Evolutionary conservation across 1,140 invertebrate species (phyloP).

Genomic region (Halictus rubicundus): DNA sequence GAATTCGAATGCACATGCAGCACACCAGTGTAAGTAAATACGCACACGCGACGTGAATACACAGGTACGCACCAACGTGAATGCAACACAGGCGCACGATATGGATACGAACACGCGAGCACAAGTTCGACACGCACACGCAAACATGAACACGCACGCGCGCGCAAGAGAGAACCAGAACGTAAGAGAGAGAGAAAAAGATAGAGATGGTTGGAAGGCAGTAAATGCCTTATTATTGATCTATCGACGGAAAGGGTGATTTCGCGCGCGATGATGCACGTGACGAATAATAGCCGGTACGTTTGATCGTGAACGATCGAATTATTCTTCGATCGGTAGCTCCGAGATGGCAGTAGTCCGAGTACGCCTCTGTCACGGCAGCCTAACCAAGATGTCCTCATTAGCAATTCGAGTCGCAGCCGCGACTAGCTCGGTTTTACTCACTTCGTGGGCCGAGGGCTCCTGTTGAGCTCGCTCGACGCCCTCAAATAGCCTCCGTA

Average conservation of each 20-base stretch:
- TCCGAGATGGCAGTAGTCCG: conserved; percentile 50
- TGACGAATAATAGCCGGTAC: conserved; percentile 59
- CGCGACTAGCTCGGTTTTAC: conserved; percentile 67
- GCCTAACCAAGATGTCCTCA: conserved; percentile 83
- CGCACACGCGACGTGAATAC: conserved; percentile 36
- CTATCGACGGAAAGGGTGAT: conserved; percentile 76
- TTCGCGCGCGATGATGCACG: conserved; percentile 71
- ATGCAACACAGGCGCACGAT: conserved; percentile 33
- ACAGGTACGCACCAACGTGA: conserved; percentile 20
- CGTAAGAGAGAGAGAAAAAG: conserved; percentile 37
- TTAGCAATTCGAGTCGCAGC: conserved; percentile 78
- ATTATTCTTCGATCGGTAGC: conserved; percentile 50
- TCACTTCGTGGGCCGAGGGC: conserved; percentile 68
- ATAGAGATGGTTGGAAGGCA: conserved; percentile 59
- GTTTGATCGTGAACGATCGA: conserved; percentile 42
- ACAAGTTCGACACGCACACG: conserved; percentile 62
- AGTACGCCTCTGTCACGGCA: conserved; percentile 71
- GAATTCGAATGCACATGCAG: conserved; percentile 37
- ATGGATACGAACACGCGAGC: conserved; percentile 47
- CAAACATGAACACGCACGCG: conserved; percentile 56
- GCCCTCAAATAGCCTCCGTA: conserved; percentile 58
- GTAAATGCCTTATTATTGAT: conserved; percentile 81
- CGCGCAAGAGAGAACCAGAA: conserved; percentile 50
- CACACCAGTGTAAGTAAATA: conserved; percentile 40
- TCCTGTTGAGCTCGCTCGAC: conserved; percentile 51